phyloP scores from a whole-genome alignment of 2,113 vertebrate genomes.

The Perca fluviatilis region DNA sequence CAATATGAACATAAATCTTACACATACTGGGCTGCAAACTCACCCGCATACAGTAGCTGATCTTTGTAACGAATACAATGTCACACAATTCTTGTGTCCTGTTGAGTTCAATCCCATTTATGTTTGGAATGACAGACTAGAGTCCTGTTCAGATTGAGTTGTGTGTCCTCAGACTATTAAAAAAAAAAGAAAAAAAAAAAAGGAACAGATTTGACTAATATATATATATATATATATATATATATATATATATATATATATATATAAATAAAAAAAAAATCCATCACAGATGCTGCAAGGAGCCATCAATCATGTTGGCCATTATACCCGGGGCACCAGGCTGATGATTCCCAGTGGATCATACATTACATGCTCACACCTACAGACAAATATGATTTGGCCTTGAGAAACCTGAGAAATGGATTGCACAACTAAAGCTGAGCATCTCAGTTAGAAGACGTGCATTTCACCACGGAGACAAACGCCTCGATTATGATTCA shows the following conservation, averaged over 20 bases:
- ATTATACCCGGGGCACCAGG: background rate
- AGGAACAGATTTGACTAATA: background rate
- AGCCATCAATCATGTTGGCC: background rate
- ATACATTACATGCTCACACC: slow-evolving; percentile 17
- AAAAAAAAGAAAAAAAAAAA: background rate
- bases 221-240: background rate
- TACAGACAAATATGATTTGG: slow-evolving; percentile 32
- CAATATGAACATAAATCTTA: background rate
- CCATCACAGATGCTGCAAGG: background rate
- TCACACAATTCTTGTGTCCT: background rate
- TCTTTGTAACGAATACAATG: background rate
- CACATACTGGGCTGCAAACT: background rate
- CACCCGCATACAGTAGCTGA: background rate
- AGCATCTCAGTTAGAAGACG: background rate
- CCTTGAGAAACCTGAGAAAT: slow-evolving; percentile 17
- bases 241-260: too few species aligned
- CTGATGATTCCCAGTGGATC: slow-evolving; percentile 23
- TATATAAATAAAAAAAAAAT: background rate
- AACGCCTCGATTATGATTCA: slow-evolving; percentile 58
- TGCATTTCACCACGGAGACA: slow-evolving; percentile 7
- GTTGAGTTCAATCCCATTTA: background rate
- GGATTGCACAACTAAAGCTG: background rate
- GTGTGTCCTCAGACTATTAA: background rate
- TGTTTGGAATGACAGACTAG: background rate
- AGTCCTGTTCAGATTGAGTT: background rate